A percentile compares a stretch with the other conserved stretches of the same genome.
Conservation (phyloP, 2,797 vertebrate species). For the Eurystomus glaucurus region DNA sequence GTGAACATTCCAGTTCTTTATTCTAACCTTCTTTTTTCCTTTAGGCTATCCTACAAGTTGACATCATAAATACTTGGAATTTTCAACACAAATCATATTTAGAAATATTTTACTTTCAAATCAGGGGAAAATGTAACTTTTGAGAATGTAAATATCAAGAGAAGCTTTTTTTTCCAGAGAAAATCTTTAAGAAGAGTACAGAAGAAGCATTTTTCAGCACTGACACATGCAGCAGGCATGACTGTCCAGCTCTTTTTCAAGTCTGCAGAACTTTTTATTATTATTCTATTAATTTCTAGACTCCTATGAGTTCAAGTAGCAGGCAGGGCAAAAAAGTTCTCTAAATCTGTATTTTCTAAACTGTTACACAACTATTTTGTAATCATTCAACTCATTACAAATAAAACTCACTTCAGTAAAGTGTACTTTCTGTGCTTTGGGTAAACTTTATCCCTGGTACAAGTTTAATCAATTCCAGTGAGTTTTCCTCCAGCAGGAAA, state of each 20-base stretch:
- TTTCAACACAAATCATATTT: constrained; percentile 20
- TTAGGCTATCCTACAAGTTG: neutral
- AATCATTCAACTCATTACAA: neutral
- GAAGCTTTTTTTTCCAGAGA: neutral
- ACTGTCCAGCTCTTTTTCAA: neutral
- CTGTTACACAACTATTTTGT: neutral
- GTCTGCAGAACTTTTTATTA: neutral
- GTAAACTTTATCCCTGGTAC: neutral
- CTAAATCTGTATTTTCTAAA: neutral
- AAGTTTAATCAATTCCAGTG: constrained; percentile 16
- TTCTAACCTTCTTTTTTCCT: neutral
- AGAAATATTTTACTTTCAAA: constrained; percentile 30
- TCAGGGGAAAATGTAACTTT: neutral
- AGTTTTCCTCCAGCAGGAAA: neutral
- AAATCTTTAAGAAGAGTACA: neutral
- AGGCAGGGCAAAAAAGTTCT: neutral
- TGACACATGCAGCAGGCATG: neutral
- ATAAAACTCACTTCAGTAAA: neutral
- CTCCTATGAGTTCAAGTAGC: neutral
- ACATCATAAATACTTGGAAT: neutral
- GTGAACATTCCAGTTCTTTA: neutral
- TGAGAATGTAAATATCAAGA: neutral
- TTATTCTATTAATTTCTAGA: neutral
- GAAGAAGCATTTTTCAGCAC: neutral
- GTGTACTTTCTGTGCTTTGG: neutral